phyloP scores from a whole-genome alignment of 2,888 invertebrate species.

The Galeruca laticollis region DNA sequence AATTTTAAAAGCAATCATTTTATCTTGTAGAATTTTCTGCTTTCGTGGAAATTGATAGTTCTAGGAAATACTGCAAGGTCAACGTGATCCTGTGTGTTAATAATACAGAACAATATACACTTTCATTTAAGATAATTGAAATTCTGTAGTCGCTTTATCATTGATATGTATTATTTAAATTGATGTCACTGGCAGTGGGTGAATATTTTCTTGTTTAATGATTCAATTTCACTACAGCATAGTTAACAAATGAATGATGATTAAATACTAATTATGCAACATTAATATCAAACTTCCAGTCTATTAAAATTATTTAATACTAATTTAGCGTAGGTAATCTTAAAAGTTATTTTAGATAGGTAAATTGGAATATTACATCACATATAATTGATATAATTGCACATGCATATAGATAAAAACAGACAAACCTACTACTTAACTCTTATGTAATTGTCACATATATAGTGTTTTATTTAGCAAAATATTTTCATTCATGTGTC shows the following conservation, averaged over 20 bases:
- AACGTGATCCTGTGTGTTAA: not conserved
- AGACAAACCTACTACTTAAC: no score
- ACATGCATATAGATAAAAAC: no score
- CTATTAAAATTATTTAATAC: not conserved
- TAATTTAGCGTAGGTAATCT: not conserved
- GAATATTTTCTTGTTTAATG: not conserved
- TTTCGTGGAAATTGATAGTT: not conserved
- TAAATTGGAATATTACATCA: not conserved
- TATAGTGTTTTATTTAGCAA: not conserved
- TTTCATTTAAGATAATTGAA: not conserved
- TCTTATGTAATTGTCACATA: no score
- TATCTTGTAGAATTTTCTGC: not conserved
- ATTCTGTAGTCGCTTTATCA: not conserved
- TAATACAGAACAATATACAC: not conserved
- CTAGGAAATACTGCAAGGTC: conserved; percentile 9
- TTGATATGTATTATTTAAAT: not conserved
- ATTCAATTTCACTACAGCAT: not conserved
- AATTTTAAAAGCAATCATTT: not conserved
- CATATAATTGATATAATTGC: not conserved
- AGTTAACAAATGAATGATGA: not conserved
- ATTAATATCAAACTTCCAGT: not conserved
- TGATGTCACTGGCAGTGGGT: not conserved
- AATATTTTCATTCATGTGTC: not conserved
- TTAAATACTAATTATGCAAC: not conserved
- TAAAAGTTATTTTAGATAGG: not conserved